Evolutionary conservation across 2,113 vertebrate species (phyloP).

Genomic region (Zosterops japonicus): DNA sequence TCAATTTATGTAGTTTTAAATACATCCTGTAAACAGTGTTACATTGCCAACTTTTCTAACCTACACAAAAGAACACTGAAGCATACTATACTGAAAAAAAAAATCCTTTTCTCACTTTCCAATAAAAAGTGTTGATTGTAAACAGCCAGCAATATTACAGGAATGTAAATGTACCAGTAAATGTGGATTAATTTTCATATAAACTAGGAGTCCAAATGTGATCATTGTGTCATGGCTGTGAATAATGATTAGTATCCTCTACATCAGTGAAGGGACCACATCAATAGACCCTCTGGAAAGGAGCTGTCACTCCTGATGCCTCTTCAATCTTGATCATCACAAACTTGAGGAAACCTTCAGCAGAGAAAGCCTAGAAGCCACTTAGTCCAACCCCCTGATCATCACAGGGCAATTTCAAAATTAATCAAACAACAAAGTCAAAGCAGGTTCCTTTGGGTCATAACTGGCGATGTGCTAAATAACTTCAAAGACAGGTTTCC

Average conservation of each 20-base stretch:
- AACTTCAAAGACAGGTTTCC: neutral
- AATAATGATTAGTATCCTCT: neutral
- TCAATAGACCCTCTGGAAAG: neutral
- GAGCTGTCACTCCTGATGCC: neutral
- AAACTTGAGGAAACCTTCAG: neutral
- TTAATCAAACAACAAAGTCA: neutral
- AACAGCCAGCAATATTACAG: neutral
- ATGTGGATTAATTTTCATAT: neutral
- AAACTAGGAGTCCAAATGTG: neutral
- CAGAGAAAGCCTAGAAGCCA: neutral
- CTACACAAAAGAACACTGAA: neutral
- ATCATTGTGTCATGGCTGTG: neutral
- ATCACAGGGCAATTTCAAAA: neutral
- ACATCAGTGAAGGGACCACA: neutral
- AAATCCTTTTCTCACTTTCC: neutral
- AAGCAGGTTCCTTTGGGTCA: neutral
- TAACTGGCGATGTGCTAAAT: neutral
- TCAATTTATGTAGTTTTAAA: constrained; percentile 18
- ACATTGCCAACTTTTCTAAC: neutral
- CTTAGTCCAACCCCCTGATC: neutral
- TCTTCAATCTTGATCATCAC: neutral
- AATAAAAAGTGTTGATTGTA: neutral
- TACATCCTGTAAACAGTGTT: neutral
- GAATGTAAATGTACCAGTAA: neutral
- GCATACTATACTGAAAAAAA: neutral